Conservation (phyloP, 2,797 vertebrate species). For the Bufotes viridis region DNA sequence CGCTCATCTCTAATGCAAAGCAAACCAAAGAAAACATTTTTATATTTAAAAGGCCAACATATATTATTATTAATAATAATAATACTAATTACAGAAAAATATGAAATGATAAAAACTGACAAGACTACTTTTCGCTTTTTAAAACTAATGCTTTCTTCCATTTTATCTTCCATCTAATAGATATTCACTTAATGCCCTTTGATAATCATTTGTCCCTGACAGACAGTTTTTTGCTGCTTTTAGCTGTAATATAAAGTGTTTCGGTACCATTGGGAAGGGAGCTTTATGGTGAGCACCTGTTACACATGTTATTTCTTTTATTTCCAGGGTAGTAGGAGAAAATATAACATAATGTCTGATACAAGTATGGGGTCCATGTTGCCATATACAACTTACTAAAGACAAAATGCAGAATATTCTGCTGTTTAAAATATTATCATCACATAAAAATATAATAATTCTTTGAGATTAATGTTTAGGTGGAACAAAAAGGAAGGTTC, state of each 20-base stretch:
- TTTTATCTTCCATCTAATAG: not conserved
- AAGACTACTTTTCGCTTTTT: not conserved
- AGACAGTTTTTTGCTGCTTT: constrained; percentile 23
- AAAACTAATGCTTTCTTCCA: not conserved
- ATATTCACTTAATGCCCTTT: not conserved
- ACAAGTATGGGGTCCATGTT: not conserved
- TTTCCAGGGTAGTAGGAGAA: not conserved
- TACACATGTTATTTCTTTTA: not conserved
- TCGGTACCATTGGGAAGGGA: not conserved
- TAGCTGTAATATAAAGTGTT: not conserved
- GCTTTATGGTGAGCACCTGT: not conserved
- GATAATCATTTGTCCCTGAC: not conserved
- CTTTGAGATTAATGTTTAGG: no score
- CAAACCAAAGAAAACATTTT: not conserved
- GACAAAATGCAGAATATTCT: no score
- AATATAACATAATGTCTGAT: not conserved
- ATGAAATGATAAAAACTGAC: not conserved
- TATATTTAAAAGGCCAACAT: not conserved
- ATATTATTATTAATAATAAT: not conserved
- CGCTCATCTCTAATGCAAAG: no score
- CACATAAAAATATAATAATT: no score
- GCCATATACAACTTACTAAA: no score
- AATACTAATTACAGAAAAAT: not conserved
- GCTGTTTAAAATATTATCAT: no score
- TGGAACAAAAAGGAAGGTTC: no score